A percentile compares a stretch with the other conserved stretches of the same genome.
These are phyloP conservation scores for Dorcus hopei DNA, from an alignment of 2,888 invertebrate genomes.

Conservation along the genomic window DNA sequence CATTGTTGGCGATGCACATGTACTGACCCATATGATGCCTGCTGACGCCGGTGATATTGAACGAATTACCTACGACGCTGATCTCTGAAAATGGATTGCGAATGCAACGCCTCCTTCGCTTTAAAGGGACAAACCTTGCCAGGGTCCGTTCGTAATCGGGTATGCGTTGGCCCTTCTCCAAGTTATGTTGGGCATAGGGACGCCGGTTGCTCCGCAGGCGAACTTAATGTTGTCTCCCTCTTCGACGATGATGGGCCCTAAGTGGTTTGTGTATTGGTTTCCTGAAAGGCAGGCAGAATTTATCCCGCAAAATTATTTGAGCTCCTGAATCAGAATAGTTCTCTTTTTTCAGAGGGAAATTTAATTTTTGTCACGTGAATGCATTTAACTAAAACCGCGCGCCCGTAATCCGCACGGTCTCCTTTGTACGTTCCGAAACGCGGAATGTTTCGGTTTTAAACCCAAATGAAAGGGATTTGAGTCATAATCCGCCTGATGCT, in stretches of 20 bases:
- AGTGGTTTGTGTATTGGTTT: conserved; percentile 31
- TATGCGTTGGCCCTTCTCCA: conserved; percentile 69
- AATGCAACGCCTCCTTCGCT: neutral
- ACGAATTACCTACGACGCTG: conserved; percentile 57
- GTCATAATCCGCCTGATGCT: no score
- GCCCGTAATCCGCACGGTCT: no score
- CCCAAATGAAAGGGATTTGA: no score
- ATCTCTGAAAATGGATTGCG: conserved; percentile 49
- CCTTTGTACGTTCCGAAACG: no score
- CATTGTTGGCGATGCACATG: conserved; percentile 79
- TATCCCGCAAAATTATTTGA: no score
- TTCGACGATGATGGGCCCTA: conserved; percentile 64
- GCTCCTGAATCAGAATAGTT: no score
- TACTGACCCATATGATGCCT: conserved; percentile 76
- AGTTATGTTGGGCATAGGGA: conserved; percentile 72
- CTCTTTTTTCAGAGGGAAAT: no score
- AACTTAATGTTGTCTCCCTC: conserved; percentile 82
- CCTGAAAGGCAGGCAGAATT: conserved; percentile 24
- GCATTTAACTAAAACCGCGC: no score
- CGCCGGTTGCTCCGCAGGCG: conserved; percentile 76
- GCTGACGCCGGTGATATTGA: conserved; percentile 73
- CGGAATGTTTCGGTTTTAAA: no score
- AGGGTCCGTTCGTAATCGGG: conserved; percentile 61
- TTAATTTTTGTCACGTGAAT: no score
- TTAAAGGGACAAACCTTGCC: conserved; percentile 55